Conservation (phyloP, 2,797 vertebrate species). For the Urophycis tenuis region DNA sequence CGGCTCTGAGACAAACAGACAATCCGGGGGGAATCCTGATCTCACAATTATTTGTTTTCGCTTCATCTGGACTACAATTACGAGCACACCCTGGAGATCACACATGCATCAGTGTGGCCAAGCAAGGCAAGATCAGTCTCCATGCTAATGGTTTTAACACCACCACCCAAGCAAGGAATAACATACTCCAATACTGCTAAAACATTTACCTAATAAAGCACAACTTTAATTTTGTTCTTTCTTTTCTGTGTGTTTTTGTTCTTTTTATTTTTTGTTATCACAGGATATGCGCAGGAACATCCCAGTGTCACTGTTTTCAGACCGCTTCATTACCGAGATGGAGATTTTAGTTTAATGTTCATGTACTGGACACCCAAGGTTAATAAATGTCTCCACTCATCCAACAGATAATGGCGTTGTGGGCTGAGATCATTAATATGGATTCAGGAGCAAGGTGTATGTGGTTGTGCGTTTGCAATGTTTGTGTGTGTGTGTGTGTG, state of each 20-base stretch:
- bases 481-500: slow-evolving; percentile 2
- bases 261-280: not conserved
- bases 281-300: slow-evolving; percentile 15
- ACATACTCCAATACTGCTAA: not conserved
- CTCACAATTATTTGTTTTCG: too few relatives aligned
- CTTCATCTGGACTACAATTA: not conserved
- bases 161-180: not conserved
- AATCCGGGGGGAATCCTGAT: not conserved
- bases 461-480: slow-evolving; percentile 5
- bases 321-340: slow-evolving; percentile 50
- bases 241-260: too few relatives aligned
- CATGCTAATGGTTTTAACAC: not conserved
- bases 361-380: slow-evolving; percentile 37
- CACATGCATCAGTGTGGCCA: not conserved
- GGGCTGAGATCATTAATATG: slow-evolving; percentile 49
- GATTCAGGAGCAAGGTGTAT: slow-evolving; percentile 28
- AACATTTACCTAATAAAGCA: not conserved
- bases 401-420: slow-evolving; percentile 43
- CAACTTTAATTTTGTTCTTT: not conserved
- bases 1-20: not conserved
- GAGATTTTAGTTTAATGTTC: slow-evolving; percentile 43
- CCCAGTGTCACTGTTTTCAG: slow-evolving; percentile 43
- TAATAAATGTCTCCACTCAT: slow-evolving; percentile 52
- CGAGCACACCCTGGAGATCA: not conserved
- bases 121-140: not conserved